Base-by-base conservation (phyloP, 2,113 vertebrate genomes). In the Sorex araneus region DNA sequence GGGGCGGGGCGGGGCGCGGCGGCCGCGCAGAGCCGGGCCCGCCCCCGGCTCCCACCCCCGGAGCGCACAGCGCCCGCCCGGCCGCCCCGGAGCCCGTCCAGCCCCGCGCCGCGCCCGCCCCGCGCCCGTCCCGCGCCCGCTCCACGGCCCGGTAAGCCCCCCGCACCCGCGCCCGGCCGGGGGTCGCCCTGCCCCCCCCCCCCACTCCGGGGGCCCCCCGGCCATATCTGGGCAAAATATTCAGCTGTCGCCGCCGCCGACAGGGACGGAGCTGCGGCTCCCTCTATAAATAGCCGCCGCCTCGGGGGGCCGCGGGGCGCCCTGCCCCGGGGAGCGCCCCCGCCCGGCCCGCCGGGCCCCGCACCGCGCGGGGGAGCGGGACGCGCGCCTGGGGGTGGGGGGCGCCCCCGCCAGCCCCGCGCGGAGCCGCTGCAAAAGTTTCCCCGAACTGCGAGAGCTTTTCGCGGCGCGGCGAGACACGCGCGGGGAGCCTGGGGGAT, bases 141-240 rank as follows among this genome's bases (percentile, higher is more conserved):
- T 76, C 43, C 74, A 23, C 71, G 71, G 36, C 71, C 12, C 67
- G 67, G 67, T 69, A 69, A 69, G 66, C 8, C 67, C 67, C 67
- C 67, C 67, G 32, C 88, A 64, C 84, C 87, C 21, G 84, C 34
- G 45, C 43, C 47, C 63, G 27, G 43, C 66, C 78, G 3, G 81
- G 94, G 94, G 93, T 84, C 82, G 75, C 93, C 23, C 70, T 89
- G 73, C 85, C 96, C 90, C 95, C 95, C 71, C 85, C 96, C 90
- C 95, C 95, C 71, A 96, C 91, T 43, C 87, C 66, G 50, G 85
- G 92, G 54, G 91, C 69, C 54, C 45, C 91, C 97, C 96, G 98
- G 96, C 98, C 98, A 98, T 99, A 98, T 99, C 98, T 98, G 98
- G 99, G 97, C 98, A 98, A 98, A 99, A 97, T 98, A 98, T 98